Percentiles rank a stretch among this genome's conserved stretches.
These are phyloP conservation scores for Montifringilla adamsi DNA, from an alignment of 2,113 vertebrate species.

Conservation along the genomic window DNA sequence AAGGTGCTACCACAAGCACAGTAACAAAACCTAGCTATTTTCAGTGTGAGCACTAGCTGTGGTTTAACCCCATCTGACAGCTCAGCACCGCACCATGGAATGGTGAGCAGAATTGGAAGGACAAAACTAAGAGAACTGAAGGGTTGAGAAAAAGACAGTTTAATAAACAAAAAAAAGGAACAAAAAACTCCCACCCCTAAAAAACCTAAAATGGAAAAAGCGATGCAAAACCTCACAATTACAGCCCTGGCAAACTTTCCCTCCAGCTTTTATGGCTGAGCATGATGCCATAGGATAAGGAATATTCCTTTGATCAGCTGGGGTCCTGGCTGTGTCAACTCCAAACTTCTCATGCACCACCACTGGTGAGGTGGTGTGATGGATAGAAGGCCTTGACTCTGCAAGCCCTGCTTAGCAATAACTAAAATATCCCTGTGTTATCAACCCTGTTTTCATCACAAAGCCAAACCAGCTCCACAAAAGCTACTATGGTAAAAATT, in stretches of 20 bases:
- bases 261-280: not conserved
- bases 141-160: not conserved
- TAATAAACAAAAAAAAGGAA: not conserved
- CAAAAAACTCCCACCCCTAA: not conserved
- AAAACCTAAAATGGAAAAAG: not conserved
- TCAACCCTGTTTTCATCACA: not conserved
- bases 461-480: not conserved
- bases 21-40: not conserved
- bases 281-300: not conserved
- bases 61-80: not conserved
- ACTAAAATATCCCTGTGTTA: not conserved
- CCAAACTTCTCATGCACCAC: not conserved
- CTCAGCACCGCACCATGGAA: not conserved
- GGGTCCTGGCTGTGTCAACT: not conserved
- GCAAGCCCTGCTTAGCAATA: not conserved
- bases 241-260: not conserved
- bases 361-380: not conserved
- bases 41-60: not conserved
- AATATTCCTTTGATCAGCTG: not conserved
- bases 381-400: not conserved
- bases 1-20: rapidly evolving
- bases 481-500: not conserved
- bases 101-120: not conserved
- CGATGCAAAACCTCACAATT: not conserved
- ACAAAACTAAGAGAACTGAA: not conserved